phyloP scores from a whole-genome alignment of 2,113 vertebrate genomes.

The Psophia crepitans region DNA sequence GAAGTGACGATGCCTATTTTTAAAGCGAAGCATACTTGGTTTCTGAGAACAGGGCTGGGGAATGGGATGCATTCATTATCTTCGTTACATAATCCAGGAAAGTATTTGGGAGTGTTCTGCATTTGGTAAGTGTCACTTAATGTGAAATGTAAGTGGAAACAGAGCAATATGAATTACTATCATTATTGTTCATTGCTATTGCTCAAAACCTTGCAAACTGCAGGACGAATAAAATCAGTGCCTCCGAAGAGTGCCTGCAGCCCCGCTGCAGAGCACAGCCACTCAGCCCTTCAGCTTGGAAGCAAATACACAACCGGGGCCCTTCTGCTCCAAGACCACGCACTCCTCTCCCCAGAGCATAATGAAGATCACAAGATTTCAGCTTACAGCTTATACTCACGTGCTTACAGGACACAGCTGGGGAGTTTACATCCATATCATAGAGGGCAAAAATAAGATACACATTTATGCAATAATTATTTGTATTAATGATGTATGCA shows the following conservation, averaged over 20 bases:
- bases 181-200: neutral
- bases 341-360: neutral
- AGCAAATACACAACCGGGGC: neutral
- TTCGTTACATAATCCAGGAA: conserved; percentile 53
- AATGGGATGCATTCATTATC: conserved; percentile 45
- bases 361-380: neutral
- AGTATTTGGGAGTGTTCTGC: conserved; percentile 54
- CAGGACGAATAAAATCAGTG: neutral
- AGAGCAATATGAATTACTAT: neutral
- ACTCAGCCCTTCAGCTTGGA: accelerated
- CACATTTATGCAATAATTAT: neutral
- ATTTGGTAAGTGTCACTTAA: conserved; percentile 30
- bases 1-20: neutral
- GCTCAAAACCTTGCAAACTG: neutral
- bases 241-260: neutral
- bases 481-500: neutral
- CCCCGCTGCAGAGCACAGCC: accelerated
- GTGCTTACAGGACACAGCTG: neutral
- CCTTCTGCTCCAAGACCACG: neutral
- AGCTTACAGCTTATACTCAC: neutral
- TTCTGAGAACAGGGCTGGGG: conserved; percentile 51
- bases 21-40: conserved; percentile 49
- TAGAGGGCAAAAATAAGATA: neutral
- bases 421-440: neutral
- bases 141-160: conserved; percentile 32